These are phyloP conservation scores for Corythoichthys intestinalis DNA, from an alignment of 2,113 vertebrate genomes.

Conservation along the genomic window DNA sequence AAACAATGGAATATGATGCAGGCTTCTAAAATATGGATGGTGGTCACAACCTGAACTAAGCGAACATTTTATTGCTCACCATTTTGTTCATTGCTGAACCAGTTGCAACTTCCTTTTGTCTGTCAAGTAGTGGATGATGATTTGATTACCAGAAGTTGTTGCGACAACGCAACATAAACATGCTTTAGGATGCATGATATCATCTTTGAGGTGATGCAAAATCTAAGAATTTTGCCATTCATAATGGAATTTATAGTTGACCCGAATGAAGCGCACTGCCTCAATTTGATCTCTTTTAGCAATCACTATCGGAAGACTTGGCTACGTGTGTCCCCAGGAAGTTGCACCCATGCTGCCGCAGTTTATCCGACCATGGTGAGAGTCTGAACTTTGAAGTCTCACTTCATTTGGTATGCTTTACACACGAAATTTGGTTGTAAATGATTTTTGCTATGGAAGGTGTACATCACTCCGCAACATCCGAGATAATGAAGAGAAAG, in stretches of 20 bases:
- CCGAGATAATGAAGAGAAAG: conserved; percentile 93
- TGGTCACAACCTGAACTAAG: no score
- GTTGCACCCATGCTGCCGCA: conserved; percentile 91
- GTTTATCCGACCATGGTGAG: conserved; percentile 93
- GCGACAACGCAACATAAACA: no score
- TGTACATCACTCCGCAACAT: conserved; percentile 92
- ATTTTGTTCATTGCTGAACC: no score
- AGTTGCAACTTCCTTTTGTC: no score
- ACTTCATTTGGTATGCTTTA: background rate
- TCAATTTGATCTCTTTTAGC: conserved; percentile 62
- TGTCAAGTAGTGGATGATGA: no score
- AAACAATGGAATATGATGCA: no score
- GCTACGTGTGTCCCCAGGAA: conserved; percentile 93
- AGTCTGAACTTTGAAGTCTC: background rate
- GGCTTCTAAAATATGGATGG: no score
- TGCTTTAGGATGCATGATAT: no score
- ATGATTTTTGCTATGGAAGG: conserved; percentile 55
- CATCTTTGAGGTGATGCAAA: no score
- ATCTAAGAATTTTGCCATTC: background rate
- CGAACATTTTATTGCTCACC: no score
- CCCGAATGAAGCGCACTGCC: background rate
- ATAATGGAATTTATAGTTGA: background rate
- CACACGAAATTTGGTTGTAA: background rate
- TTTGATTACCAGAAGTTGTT: no score
- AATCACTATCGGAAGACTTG: conserved; percentile 90